Conservation (phyloP, 2,113 vertebrate species). For the Phylloscopus whistleri region DNA sequence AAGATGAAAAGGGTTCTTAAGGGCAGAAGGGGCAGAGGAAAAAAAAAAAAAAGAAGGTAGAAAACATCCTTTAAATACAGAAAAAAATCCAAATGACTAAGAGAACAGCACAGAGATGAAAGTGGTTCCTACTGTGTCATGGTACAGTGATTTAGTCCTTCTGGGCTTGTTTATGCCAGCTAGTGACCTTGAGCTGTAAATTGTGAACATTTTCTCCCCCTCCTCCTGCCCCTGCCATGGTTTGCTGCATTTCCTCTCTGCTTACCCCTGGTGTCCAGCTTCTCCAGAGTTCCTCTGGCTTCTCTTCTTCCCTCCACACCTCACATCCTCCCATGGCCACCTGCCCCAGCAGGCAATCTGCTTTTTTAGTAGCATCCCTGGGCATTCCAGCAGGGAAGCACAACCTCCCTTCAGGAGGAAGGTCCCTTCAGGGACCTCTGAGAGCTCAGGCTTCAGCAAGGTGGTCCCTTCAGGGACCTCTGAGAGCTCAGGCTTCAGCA, state of each 20-base stretch:
- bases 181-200: not conserved
- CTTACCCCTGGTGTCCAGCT: accelerated
- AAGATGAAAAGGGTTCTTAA: not conserved
- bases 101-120: not conserved
- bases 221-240: not conserved
- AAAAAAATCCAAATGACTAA: not conserved
- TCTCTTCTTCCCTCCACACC: accelerated
- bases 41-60: not conserved
- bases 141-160: not conserved
- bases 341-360: accelerated
- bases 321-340: accelerated
- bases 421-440: accelerated
- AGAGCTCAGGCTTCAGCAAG: accelerated
- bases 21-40: accelerated
- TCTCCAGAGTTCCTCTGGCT: not conserved
- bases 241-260: not conserved
- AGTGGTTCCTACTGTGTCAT: not conserved
- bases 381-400: accelerated
- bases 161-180: not conserved
- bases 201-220: not conserved
- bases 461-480: not conserved
- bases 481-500: accelerated
- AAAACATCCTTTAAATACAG: not conserved
- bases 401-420: no score
- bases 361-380: not conserved